Conservation (phyloP, 1,140 invertebrate species). For the Caenorhabditis inopinata region DNA sequence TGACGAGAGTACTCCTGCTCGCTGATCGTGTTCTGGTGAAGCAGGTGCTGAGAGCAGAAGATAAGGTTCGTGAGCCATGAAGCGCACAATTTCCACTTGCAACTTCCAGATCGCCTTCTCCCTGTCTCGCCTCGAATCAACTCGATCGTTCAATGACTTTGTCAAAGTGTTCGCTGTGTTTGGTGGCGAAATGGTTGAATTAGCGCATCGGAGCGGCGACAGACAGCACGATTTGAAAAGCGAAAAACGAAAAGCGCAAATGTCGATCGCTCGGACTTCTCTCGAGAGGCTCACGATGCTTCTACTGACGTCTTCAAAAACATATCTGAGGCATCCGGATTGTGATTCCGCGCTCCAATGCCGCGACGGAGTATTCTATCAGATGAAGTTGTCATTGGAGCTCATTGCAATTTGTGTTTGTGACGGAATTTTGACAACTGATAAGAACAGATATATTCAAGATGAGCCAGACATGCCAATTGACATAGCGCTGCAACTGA, state of each 20-base stretch:
- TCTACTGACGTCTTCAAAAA: constrained; percentile 84
- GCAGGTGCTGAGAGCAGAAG: constrained; percentile 89
- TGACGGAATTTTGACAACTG: constrained; percentile 76
- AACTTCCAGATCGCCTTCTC: constrained; percentile 70
- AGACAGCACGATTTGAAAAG: constrained; percentile 81
- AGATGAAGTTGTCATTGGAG: constrained; percentile 94
- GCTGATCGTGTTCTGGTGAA: constrained; percentile 98
- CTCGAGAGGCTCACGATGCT: constrained; percentile 96
- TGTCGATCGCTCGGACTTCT: constrained; percentile 77
- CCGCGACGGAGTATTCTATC: constrained; percentile 82
- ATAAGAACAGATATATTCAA: constrained; percentile 56
- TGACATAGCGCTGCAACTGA: constrained; percentile 69
- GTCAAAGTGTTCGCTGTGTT: constrained; percentile 97
- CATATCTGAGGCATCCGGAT: constrained; percentile 89
- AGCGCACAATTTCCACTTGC: no score
- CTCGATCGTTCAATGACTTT: constrained; percentile 96
- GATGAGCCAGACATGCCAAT: constrained; percentile 59
- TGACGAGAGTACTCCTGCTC: constrained; percentile 91
- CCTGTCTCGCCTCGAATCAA: constrained; percentile 77
- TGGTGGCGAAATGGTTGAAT: constrained; percentile 94
- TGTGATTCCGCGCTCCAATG: constrained; percentile 87
- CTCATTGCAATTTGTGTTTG: constrained; percentile 95
- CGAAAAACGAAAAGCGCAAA: constrained; percentile 88
- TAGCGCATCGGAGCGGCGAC: constrained; percentile 77
- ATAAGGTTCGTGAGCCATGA: constrained; percentile 75